Conservation (phyloP, 2,113 vertebrate species). For the Leptodactylus fuscus region DNA sequence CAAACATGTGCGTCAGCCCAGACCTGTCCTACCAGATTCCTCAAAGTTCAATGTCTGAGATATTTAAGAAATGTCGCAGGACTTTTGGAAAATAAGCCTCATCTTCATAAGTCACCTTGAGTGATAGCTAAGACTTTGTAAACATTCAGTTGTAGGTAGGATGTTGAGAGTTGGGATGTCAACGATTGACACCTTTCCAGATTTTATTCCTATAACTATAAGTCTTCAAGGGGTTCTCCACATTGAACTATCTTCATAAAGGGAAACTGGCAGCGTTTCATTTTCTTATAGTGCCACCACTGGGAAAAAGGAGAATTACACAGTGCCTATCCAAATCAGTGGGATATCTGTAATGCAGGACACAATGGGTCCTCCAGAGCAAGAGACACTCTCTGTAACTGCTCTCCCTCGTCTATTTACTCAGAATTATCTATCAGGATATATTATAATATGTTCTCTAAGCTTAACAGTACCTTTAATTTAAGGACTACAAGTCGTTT, state of each 20-base stretch:
- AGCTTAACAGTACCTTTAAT: neutral
- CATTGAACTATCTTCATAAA: no score
- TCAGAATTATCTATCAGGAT: no score
- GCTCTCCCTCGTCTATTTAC: no score
- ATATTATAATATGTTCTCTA: neutral
- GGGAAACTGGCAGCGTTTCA: no score
- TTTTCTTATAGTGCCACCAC: neutral
- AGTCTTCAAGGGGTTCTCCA: no score
- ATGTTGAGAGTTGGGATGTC: no score
- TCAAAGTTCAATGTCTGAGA: neutral
- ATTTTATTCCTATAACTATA: no score
- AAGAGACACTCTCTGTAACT: no score
- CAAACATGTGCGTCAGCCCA: neutral
- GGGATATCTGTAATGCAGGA: neutral
- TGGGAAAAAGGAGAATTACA: neutral
- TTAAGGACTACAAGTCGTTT: neutral
- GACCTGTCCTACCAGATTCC: neutral
- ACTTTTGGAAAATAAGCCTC: neutral
- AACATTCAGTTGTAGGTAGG: no score
- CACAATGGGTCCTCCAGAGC: neutral
- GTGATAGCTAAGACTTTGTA: no score
- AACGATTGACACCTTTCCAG: no score
- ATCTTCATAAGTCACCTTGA: no score
- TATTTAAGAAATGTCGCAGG: neutral
- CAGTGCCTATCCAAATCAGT: neutral